Base-by-base conservation (phyloP, 2,888 invertebrate genomes). In the Tetranychus piercei region DNA sequence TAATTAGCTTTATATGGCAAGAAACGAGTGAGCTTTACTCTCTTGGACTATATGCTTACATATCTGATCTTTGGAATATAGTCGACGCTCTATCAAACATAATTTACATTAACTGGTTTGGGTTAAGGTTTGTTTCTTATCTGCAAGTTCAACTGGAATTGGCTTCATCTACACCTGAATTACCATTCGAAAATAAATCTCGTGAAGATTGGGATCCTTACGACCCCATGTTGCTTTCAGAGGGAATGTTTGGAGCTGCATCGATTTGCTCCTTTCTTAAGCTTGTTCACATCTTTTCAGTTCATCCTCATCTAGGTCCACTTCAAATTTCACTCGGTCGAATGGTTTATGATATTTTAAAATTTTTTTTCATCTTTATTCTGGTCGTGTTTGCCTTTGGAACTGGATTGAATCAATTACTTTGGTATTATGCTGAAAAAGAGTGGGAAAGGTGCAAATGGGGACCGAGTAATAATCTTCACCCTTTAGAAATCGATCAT, bases 371-470 rank as follows among this genome's bases (percentile, higher is more conserved):
- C 77, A 81, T 85, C 74, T 84, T 83, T 78, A 78, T 82, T 45
- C 76, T 81, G 75, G 81, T 82, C 9, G 69, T 79, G 6, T 79
- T 79, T 67, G 79, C 79, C 7, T 79, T 79, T 69, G 78, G 77
- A 15, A 79, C 78, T 65, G 85, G 85, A n/a, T 80, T 85, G 71
- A 85, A 85, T 79, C 85, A 85, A 78, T 81, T 96, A 93, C 81
- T 94, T 91, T 81, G 91, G 93, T 96, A 94, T 81, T 94, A 92
- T 81, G 91, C 93, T 3, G 92, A 92, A 79, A 83, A 93, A 81
- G 92, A 92, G 81, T 91, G 89, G 81, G 87, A 87, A 77, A 91
- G 91, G 82, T 92, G 92, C 81, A 92, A 91, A 79, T 75, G 74
- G 70, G 76, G 76, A 6, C 15, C n/a, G 8, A 75, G 75, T 9